Evolutionary conservation across 2,888 invertebrate species (phyloP), one percentile per base, ranked within the genome.

Genomic region (Drosophila fungiperda): DNA sequence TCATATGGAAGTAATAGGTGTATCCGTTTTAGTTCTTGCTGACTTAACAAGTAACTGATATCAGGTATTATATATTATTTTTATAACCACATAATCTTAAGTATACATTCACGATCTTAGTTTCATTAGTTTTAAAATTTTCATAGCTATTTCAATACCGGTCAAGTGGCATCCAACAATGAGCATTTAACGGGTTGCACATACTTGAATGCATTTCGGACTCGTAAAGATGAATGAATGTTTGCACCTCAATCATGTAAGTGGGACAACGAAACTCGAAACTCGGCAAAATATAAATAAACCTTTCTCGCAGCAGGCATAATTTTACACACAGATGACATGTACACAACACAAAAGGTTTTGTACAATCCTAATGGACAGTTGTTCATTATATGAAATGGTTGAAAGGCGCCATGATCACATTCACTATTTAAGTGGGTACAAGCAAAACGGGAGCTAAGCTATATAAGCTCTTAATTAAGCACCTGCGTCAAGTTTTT

Each of bases 391-490:
- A 74, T 78, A 63, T 64, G 48, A 52, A 58, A 71, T 75, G 64
- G 81, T 64, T 75, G 71, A 67, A 77, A 63, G 54, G 63, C 66
- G 59, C 68, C 83, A 76, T 68, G 73, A 72, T 67, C 73, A 73
- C 84, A 77, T 85, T 85, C 85, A 85, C 85, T 85, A 80, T 71
- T 78, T 59, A 36, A 36, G 61, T 61, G 64, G 65, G 17, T 58
- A 62, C 32, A 50, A 26, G 40, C 58, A 29, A 59, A 68, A 66
- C 71, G 75, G 78, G 62, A 75, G 73, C 76, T 55, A 58, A 64
- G 71, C 76, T 59, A 79, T 81, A 85, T 85, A 75, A 87, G 87
- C 87, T 83, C 85, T 85, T 85, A 85, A 85, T 85, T 85, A 85
- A 85, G 87, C 79, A 87, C 77, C 83, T 73, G 79, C 76, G 83